Base-by-base conservation (phyloP, 2,113 vertebrate genomes). In the Tragelaphus imberbis region DNA sequence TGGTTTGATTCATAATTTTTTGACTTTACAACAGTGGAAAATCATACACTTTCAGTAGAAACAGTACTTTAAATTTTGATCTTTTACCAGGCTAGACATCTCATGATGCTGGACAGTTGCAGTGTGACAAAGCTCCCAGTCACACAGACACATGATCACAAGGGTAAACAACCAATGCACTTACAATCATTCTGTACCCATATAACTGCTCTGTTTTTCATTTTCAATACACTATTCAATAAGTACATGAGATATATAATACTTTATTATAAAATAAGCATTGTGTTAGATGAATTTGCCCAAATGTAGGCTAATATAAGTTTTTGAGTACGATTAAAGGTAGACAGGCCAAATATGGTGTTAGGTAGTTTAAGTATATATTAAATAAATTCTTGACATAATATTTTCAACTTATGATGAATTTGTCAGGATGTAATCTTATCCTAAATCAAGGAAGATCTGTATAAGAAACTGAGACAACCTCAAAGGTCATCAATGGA, bases 391-490 rank as follows among this genome's bases (percentile, higher is more conserved):
- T 55, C 19, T 25, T n/a, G 51, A 82, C 11, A 55, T 7, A 82
- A 82, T 36, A 55, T 82, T 82, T 81, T 82, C 33, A 55, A 14
- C 19, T 23, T 82, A 36, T 5, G 6, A 82, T 82, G 51, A 55
- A 82, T 82, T 82, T 55, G 51, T 55, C 11, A 82, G 11, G 51
- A 82, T 82, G 51, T 55, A 82, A 23, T 36, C 51, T 82, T n/a
- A 82, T 55, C 80, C 19, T 55, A 82, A 82, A 82, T 55, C 33
- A 55, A 55, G 53, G 17, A 82, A n/a, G 19, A 36, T 36, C 6
- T 82, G 6, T 65, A 59, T 16, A 94, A 81, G 71, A 96, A 97
- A 96, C 27, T 95, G 36, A 97, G 82, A 93, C n/a, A 91, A 90
- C 1, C 25, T 77, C n/a, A 65, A 79, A 94, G 65, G 4, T 27